phyloP scores from a whole-genome alignment of 2,113 vertebrate genomes.

The Mesocricetus auratus region DNA sequence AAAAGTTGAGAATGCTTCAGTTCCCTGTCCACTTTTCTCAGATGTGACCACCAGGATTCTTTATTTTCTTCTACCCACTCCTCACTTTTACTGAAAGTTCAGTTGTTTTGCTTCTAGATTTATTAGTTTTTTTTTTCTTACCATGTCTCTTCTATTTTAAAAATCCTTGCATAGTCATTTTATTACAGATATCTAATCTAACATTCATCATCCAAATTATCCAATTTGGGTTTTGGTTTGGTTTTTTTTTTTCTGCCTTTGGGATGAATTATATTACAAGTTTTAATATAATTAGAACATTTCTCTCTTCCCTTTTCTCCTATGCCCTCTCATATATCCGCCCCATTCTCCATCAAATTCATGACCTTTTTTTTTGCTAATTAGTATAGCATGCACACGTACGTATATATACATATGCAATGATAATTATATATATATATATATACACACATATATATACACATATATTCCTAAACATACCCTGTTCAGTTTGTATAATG shows the following conservation, averaged over 20 bases:
- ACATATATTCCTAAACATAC: neutral
- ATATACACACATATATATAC: too few species aligned
- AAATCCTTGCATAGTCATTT: conserved; percentile 24
- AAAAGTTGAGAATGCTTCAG: neutral
- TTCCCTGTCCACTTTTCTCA: neutral
- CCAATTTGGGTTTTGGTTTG: neutral
- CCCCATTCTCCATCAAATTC: neutral
- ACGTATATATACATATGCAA: too few species aligned
- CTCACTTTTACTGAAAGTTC: conserved; percentile 43
- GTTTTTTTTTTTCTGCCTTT: neutral
- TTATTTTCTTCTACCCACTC: neutral
- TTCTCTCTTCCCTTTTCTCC: neutral
- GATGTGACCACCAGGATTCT: neutral
- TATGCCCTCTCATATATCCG: neutral
- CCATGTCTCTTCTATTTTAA: conserved; percentile 61
- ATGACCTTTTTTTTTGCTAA: neutral
- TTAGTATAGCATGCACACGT: neutral
- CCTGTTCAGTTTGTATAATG: neutral
- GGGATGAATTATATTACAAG: neutral
- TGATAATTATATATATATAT: too few species aligned
- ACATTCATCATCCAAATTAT: neutral
- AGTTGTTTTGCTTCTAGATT: conserved; percentile 50
- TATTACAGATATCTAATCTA: conserved; percentile 26
- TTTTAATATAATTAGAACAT: neutral
- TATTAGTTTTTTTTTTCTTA: conserved; percentile 56